These are phyloP conservation scores for Himalopsyche tibetana DNA, from an alignment of 2,888 invertebrate species.

Conservation along the genomic window DNA sequence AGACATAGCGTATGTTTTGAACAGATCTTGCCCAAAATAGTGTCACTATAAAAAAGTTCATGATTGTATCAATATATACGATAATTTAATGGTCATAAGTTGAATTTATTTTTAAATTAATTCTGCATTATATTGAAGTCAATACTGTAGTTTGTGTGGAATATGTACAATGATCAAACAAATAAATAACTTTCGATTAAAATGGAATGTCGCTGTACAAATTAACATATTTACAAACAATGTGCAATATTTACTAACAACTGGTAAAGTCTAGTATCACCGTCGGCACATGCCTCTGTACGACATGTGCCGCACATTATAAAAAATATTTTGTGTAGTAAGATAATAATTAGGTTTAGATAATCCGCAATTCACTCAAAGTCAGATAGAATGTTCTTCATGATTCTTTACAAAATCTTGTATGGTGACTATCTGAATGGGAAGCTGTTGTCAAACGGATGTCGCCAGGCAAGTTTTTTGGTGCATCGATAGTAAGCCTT, in stretches of 20 bases:
- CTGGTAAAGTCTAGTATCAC: not conserved
- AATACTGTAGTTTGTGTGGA: too few species aligned
- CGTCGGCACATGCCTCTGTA: not conserved
- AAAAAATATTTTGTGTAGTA: too few species aligned
- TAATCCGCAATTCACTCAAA: not conserved
- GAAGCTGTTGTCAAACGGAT: constrained; percentile 7
- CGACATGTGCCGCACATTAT: not conserved
- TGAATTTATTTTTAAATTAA: too few species aligned
- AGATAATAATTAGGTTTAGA: not conserved
- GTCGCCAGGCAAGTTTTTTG: constrained; percentile 71
- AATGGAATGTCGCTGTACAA: not conserved
- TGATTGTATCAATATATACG: too few species aligned
- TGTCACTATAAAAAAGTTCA: too few species aligned
- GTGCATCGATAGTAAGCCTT: constrained; percentile 80
- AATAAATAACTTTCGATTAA: not conserved
- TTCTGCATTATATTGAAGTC: too few species aligned
- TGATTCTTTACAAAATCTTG: constrained; percentile 4
- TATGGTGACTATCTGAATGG: not conserved
- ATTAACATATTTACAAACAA: not conserved
- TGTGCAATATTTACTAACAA: not conserved
- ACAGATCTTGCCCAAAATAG: too few species aligned
- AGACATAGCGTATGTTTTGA: too few species aligned
- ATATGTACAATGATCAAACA: not conserved
- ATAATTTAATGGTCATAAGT: too few species aligned
- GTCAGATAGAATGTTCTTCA: not conserved